phyloP scores from a whole-genome alignment of 2,113 vertebrate species.

The Cynopterus brachyotis region DNA sequence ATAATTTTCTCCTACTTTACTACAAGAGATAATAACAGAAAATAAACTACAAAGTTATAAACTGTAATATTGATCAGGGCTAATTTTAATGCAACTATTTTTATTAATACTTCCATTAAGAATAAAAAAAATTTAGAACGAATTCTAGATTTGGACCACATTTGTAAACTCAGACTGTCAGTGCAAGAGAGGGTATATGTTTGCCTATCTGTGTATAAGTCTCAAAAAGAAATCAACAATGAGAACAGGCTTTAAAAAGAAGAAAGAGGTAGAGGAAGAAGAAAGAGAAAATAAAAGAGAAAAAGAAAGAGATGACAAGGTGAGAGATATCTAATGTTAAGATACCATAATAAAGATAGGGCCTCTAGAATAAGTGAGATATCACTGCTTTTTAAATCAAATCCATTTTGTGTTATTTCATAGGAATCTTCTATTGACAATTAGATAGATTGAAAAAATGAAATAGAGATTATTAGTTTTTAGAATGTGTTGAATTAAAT shows the following conservation, averaged over 20 bases:
- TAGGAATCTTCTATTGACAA: background rate
- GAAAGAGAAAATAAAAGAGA: background rate
- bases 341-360: background rate
- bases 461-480: background rate
- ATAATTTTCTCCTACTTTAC: background rate
- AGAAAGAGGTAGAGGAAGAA: background rate
- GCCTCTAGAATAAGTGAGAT: background rate
- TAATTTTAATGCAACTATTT: background rate
- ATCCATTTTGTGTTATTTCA: background rate
- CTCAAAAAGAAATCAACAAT: background rate
- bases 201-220: background rate
- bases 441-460: background rate
- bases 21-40: background rate
- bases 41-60: background rate
- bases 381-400: background rate
- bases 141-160: background rate
- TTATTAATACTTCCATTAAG: background rate
- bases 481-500: background rate
- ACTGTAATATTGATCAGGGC: background rate
- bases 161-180: background rate
- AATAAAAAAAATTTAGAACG: background rate
- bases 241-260: background rate
- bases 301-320: background rate
- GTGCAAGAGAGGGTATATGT: rapidly evolving
- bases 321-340: background rate